A percentile compares a stretch with the other conserved stretches of the same genome.
phyloP scores from a whole-genome alignment of 2,797 vertebrate genomes.

The Mareca strepera region DNA sequence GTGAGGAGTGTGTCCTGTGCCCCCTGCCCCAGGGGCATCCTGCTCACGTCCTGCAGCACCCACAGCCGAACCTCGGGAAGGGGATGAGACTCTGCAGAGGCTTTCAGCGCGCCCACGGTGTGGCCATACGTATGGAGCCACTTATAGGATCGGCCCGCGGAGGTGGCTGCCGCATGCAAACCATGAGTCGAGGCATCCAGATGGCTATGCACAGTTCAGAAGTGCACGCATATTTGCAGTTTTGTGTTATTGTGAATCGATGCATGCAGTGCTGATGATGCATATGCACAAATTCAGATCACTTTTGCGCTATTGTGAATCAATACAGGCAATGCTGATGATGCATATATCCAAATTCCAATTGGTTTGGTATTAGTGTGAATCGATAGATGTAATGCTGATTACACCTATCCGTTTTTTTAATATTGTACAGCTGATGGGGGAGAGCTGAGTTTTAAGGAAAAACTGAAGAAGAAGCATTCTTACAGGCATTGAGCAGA shows the following conservation, averaged over 20 bases:
- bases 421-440: not conserved
- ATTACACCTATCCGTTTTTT: not conserved
- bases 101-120: rapidly evolving
- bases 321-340: not conserved
- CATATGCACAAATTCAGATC: not conserved
- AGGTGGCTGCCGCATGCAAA: not conserved
- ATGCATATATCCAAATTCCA: not conserved
- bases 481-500: not conserved
- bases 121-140: too few species aligned
- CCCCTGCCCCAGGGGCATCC: not conserved
- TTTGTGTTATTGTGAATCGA: not conserved
- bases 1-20: not conserved
- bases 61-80: not conserved
- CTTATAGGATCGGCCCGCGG: not conserved
- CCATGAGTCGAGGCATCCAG: not conserved
- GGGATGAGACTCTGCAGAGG: not conserved
- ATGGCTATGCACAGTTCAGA: not conserved
- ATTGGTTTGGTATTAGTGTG: not conserved
- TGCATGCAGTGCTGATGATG: not conserved
- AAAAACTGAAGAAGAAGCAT: not conserved
- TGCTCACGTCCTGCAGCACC: not conserved
- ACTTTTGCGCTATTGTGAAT: not conserved
- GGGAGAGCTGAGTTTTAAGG: not conserved
- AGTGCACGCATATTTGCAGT: not conserved
- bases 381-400: not conserved